Evolutionary conservation across 53 echinoderm and acorn worm genomes (phyloP), one percentile per base, ranked within the genome.

Genomic region (Crossaster papposus): DNA sequence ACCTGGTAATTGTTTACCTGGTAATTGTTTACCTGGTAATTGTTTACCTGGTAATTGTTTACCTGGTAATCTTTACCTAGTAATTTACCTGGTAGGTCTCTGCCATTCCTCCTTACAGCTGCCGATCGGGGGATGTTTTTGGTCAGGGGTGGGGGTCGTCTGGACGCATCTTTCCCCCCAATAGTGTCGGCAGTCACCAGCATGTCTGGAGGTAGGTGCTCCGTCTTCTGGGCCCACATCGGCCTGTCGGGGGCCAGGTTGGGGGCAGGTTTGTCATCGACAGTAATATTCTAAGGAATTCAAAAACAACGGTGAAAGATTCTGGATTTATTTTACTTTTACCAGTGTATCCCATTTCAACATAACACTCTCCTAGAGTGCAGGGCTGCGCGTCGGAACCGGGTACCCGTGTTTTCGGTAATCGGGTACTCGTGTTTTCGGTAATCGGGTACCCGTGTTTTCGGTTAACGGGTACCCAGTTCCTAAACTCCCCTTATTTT

Each of bases 181-280:
- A 94, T 72, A 0, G 90, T 89, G 72, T 94, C 90, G 31, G 94
- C 86, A 1, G 72, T 89, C n/a, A 84, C 81, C 54, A 73, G 15
- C 54, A 37, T 82, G 31, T 89, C 91, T 14, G 76, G 76, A 6
- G 77, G 64, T 26, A 87, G 26, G 53, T 89, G 89, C 54, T 86
- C 86, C 17, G 64, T 65, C 24, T 90, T 86, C 72, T 92, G 90
- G 26, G 95, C 95, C 95, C 95, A 95, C 77, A 90, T 88, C 14
- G 95, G 95, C 24, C 94, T 79, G 85, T 79, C 79, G 2, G 91
- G 84, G 37, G 78, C 54, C 23, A 70, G 54, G n/a, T 36, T 76
- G 55, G 54, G 30, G n/a, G 75, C 51, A 26, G 83, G 30, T 29
- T 89, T 78, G 30, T 83, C 89, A 24, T 88, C 75, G 36, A 31